phyloP scores from a whole-genome alignment of 2,797 vertebrate genomes.

The Vireo griseus region DNA sequence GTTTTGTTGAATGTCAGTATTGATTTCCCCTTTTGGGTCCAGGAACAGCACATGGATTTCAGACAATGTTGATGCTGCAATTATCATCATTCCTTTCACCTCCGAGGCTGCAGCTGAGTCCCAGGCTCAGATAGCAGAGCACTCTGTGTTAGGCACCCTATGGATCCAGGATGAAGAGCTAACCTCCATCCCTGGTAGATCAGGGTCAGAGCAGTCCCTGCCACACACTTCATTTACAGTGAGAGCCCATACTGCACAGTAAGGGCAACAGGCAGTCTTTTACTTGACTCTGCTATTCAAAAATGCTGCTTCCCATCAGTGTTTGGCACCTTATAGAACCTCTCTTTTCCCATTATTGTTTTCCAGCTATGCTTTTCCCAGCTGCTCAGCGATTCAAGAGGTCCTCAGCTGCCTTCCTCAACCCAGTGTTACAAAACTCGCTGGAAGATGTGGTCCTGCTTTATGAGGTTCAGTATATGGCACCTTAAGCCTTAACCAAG shows the following conservation, averaged over 20 bases:
- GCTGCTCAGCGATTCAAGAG: slow-evolving; percentile 83
- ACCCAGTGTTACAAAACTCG: slow-evolving; percentile 85
- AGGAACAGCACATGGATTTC: neutral
- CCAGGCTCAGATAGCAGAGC: neutral
- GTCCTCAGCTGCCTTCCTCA: slow-evolving; percentile 75
- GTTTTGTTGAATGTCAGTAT: neutral
- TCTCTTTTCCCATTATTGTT: slow-evolving; percentile 12
- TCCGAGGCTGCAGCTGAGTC: neutral
- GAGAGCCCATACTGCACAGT: neutral
- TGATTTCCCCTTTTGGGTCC: neutral
- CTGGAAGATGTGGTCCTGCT: slow-evolving; percentile 86
- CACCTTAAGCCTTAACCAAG: neutral
- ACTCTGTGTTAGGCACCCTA: neutral
- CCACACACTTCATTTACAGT: neutral
- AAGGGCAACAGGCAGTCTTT: neutral
- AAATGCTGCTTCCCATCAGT: neutral
- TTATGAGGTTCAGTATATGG: slow-evolving; percentile 82
- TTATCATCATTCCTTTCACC: neutral
- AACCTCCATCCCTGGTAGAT: neutral
- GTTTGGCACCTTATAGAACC: neutral
- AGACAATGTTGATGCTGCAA: neutral
- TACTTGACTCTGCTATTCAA: neutral
- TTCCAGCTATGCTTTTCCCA: slow-evolving; percentile 85
- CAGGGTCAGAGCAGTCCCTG: neutral
- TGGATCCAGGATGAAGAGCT: neutral